Percentiles rank a stretch among this genome's conserved stretches.
Conservation (phyloP, 2,888 invertebrate species). For the Tinea semifulvella region DNA sequence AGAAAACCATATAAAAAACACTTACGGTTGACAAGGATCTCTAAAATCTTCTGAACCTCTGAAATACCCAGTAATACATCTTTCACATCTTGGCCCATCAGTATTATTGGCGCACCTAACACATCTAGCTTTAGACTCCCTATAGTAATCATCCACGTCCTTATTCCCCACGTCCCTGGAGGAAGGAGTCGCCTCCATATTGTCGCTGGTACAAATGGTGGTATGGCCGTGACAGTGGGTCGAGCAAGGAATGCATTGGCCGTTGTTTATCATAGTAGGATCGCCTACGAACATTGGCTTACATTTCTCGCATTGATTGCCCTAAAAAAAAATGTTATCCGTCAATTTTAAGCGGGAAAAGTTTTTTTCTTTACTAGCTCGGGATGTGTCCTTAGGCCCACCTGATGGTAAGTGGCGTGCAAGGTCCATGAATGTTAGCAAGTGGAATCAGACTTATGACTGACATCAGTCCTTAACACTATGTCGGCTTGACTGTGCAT, state of each 20-base stretch:
- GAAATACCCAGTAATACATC: slow-evolving; percentile 80
- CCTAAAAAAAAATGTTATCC: slow-evolving; percentile 69
- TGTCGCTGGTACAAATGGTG: slow-evolving; percentile 75
- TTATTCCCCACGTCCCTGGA: slow-evolving; percentile 56
- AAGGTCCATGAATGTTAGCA: no score
- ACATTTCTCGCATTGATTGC: slow-evolving; percentile 91
- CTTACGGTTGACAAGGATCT: slow-evolving; percentile 78
- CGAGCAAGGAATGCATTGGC: slow-evolving; percentile 86
- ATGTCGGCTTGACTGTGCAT: no score
- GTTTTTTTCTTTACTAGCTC: no score
- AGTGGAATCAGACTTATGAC: no score
- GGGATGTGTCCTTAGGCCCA: no score
- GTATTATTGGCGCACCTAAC: slow-evolving; percentile 85
- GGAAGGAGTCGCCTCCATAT: slow-evolving; percentile 45
- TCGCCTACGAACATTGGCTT: slow-evolving; percentile 91
- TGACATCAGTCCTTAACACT: no score
- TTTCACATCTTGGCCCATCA: slow-evolving; percentile 82
- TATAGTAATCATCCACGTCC: slow-evolving; percentile 70
- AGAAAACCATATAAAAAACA: no score
- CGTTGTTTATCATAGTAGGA: slow-evolving; percentile 86
- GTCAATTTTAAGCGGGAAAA: no score
- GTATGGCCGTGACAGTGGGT: slow-evolving; percentile 93
- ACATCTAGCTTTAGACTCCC: slow-evolving; percentile 82
- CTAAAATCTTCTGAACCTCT: slow-evolving; percentile 80
- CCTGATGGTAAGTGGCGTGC: no score